Percentiles rank a stretch among this genome's conserved stretches.
Evolutionary conservation across 2,113 vertebrate species (phyloP).

Genomic region (Columba livia): DNA sequence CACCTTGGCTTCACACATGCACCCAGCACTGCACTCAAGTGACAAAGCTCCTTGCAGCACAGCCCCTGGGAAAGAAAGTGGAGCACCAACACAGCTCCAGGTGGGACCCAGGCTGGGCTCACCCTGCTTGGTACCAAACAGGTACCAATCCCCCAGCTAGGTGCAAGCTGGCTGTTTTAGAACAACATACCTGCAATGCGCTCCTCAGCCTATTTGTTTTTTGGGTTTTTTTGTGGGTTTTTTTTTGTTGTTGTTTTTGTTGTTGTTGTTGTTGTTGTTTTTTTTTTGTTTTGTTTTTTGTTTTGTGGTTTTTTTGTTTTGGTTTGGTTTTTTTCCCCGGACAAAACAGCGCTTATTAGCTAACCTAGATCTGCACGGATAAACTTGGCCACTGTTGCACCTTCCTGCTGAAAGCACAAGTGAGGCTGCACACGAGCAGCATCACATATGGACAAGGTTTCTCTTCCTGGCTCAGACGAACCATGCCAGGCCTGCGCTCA

Average conservation of each 20-base stretch:
- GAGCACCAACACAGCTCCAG: neutral
- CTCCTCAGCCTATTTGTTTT: neutral
- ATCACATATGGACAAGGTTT: rapidly evolving
- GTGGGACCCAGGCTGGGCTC: neutral
- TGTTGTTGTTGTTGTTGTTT: too few relatives aligned
- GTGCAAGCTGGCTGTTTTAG: neutral
- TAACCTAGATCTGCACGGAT: neutral
- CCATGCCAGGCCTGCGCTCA: neutral
- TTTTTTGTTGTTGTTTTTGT: too few relatives aligned
- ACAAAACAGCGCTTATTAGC: neutral
- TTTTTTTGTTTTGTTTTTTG: too few relatives aligned
- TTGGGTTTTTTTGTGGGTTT: too few relatives aligned
- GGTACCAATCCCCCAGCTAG: neutral
- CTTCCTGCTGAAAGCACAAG: neutral
- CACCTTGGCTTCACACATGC: rapidly evolving
- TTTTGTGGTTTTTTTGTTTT: too few relatives aligned
- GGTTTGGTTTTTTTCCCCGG: too few relatives aligned
- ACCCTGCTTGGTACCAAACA: neutral
- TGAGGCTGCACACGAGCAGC: neutral
- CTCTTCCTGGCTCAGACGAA: neutral
- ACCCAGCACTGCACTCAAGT: neutral
- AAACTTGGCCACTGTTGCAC: neutral
- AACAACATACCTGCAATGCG: rapidly evolving
- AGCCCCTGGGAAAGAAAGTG: neutral
- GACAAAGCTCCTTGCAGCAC: neutral